These are phyloP conservation scores for Subacronicta megacephala DNA, from an alignment of 2,888 invertebrate species.

Conservation along the genomic window DNA sequence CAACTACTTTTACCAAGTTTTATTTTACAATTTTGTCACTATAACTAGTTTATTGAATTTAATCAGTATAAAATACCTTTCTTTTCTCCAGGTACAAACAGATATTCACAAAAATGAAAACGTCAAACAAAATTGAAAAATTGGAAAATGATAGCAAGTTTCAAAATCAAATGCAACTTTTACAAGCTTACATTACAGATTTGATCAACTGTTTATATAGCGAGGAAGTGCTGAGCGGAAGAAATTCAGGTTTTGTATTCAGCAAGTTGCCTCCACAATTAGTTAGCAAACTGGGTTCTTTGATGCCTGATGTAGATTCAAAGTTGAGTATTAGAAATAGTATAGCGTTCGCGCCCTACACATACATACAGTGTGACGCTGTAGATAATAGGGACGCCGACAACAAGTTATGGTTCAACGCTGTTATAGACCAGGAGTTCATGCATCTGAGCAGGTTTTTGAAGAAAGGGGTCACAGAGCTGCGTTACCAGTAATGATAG, in stretches of 20 bases:
- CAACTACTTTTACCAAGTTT: too few relatives aligned
- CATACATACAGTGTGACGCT: slow-evolving; percentile 64
- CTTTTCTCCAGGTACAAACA: slow-evolving; percentile 74
- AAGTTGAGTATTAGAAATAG: slow-evolving; percentile 77
- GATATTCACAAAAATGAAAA: slow-evolving; percentile 65
- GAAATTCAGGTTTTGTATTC: slow-evolving; percentile 73
- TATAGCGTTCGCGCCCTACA: slow-evolving; percentile 78
- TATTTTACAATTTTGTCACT: too few relatives aligned
- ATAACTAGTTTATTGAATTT: too few relatives aligned
- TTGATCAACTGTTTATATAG: slow-evolving; percentile 77
- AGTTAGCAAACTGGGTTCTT: slow-evolving; percentile 66
- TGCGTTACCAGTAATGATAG: slow-evolving; percentile 50
- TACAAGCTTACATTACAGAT: slow-evolving; percentile 74
- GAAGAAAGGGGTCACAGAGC: slow-evolving; percentile 66
- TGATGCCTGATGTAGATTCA: slow-evolving; percentile 72
- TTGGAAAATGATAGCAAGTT: slow-evolving; percentile 55
- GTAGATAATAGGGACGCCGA: slow-evolving; percentile 63
- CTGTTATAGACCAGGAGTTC: slow-evolving; percentile 69
- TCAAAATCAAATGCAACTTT: slow-evolving; percentile 60
- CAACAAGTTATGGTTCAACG: slow-evolving; percentile 71
- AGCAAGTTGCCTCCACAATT: slow-evolving; percentile 71
- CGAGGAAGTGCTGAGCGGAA: slow-evolving; percentile 67
- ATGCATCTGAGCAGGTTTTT: slow-evolving; percentile 68
- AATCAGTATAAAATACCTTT: not conserved
- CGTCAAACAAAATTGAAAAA: slow-evolving; percentile 56